phyloP scores from a whole-genome alignment of 53 echinoderm and acorn worm genomes.

The Paracentrotus lividus region DNA sequence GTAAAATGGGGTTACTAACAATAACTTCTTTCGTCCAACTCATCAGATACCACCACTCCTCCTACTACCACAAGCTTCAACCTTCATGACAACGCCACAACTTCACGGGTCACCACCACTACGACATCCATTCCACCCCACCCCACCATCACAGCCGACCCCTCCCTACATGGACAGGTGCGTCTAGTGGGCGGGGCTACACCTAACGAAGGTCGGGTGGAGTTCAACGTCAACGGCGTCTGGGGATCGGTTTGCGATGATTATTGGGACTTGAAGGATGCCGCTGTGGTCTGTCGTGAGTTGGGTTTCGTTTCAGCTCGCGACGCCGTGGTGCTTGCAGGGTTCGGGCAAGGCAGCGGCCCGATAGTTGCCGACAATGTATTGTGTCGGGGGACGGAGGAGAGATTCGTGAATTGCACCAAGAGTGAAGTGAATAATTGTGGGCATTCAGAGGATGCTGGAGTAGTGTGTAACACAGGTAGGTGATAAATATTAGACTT shows the following conservation, averaged over 20 bases:
- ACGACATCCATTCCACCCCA: background rate
- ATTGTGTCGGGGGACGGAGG: conserved; percentile 72
- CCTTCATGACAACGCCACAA: conserved; percentile 7
- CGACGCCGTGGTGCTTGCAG: conserved; percentile 31
- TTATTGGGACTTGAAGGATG: conserved; percentile 73
- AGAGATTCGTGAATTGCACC: conserved; percentile 47
- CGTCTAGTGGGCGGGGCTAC: conserved; percentile 72
- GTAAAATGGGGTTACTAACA: no score
- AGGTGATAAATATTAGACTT: background rate
- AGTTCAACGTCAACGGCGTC: conserved; percentile 63
- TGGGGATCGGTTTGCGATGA: conserved; percentile 82
- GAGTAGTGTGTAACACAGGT: conserved; percentile 65
- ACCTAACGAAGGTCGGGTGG: conserved; percentile 77
- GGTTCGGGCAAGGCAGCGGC: conserved; percentile 76
- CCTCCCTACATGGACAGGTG: background rate
- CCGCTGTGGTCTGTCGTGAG: conserved; percentile 67
- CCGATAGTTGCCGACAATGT: conserved; percentile 70
- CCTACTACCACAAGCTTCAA: conserved; percentile 19
- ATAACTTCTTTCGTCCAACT: background rate
- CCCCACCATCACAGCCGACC: background rate
- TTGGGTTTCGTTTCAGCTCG: conserved; percentile 68
- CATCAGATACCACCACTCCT: conserved; percentile 6
- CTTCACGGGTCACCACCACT: background rate
- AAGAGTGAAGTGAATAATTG: conserved; percentile 50
- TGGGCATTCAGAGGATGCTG: conserved; percentile 75